Evolutionary conservation across 2,113 vertebrate genomes (phyloP), one percentile per base, ranked within the genome.

Genomic region (Phasianus colchicus): DNA sequence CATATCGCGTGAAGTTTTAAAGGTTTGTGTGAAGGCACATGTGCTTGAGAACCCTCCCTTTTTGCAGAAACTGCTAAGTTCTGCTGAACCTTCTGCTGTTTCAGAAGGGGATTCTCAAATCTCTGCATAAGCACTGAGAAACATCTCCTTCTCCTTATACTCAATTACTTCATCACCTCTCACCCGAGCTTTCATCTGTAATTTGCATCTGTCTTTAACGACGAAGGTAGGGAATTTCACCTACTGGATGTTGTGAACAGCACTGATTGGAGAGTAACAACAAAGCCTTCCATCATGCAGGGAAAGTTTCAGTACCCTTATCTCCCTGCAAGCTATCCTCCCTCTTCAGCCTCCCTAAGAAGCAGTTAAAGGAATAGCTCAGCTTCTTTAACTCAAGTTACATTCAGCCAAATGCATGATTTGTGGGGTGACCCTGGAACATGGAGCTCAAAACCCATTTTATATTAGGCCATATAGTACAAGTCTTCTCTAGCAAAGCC

Each of bases 241-340:
- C 2, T 20, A 29, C 18, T 8, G 20, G 48, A 38, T 73, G 6
- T 8, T 36, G 38, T 55, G 58, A 87, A 79, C 15, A 76, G 29
- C 30, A 65, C 21, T 22, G 22, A 6, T 19, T 69, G 16, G 88
- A 76, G 15, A 88, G 4, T 16, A 66, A 55, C 72, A 87, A 36
- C 4, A 5, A 92, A 86, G 80, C 95, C 91, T 96, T 57, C 69
- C 57, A 63, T 57, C 58, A 60, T 47, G 60, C n/a, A 55, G 15
- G 13, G 60, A 80, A 93, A 40, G 7, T 34, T 80, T 84, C 61
- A 78, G 57, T 38, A 30, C 78, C 58, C 38, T 64, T n/a, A n/a
- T 2, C 1, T 5, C 4, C 10, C 30, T 66, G 50, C 29, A 50
- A 76, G 19, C 6, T 58, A 43, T 65, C 2, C 38, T 8, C 22